Base-by-base conservation (phyloP, 2,888 invertebrate species). In the Steromphala cineraria region DNA sequence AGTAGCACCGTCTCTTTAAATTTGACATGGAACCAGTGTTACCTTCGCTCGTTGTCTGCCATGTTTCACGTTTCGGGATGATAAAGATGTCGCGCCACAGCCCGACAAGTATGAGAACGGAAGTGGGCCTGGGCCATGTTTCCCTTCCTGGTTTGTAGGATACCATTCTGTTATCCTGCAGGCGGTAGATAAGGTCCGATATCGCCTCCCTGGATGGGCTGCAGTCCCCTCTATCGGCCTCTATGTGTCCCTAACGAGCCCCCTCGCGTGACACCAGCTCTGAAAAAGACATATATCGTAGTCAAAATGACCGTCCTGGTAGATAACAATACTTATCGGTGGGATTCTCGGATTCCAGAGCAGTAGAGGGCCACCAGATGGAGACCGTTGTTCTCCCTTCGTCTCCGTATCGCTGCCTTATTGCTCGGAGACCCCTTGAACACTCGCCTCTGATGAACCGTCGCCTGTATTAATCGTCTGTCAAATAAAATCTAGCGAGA, bases 61-160 rank as follows among this genome's bases (percentile, higher is more conserved):
- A 31, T 36, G 36, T 71, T 71, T 71, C 71, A 71, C 28, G 71
- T 31, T 21, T 17, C 4, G 71, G 36, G n/a, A 71, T 17, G 71
- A 71, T 71, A 71, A 71, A 19, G n/a, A n/a, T 71, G 71, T 36
- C 71, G 71, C 36, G 71, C 71, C 71, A 71, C 71, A 71, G n/a
- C 71, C 36, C 71, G 36, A 71, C 71, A 40, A 31, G 40, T 71
- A 71, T 71, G 31, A 71, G 71, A 71, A 71, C 71, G 71, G 71
- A 71, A 71, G 71, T 71, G 36, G 71, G 71, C 19, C 19, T 40
- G 31, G 28, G 17, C 36, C n/a, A 19, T 71, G 71, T 71, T 71
- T 36, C 71, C 36, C 71, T 71, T 71, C 71, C 71, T 71, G 13
- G 36, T 71, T 71, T 19, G 21, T 13, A 56, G 28, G n/a, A 31